Conservation (phyloP, 1,140 invertebrate species). For the Hyposmocoma kahamanoa region DNA sequence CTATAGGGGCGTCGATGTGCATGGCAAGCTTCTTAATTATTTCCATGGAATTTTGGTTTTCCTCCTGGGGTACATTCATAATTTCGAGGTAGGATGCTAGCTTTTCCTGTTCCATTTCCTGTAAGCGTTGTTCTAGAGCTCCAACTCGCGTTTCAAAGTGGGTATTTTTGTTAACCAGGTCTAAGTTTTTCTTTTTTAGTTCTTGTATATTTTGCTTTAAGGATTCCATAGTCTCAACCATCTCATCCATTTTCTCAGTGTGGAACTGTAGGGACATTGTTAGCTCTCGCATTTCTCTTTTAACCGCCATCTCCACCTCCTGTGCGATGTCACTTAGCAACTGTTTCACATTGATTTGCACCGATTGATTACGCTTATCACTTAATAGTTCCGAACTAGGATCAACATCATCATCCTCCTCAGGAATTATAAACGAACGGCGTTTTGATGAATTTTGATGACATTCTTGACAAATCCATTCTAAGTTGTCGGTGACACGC, state of each 20-base stretch:
- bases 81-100: constrained; percentile 13
- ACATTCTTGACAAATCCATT: neutral
- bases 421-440: neutral
- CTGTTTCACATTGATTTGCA: constrained; percentile 7
- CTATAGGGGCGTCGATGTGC: too few species aligned
- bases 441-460: neutral
- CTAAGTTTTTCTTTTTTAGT: constrained; percentile 12
- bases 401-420: neutral
- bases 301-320: constrained; percentile 13
- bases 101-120: constrained; percentile 10
- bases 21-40: constrained; percentile 5
- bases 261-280: constrained; percentile 6
- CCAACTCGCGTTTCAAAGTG: constrained; percentile 7
- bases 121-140: constrained; percentile 13
- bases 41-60: constrained; percentile 1
- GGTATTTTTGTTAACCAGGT: constrained; percentile 13
- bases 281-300: constrained; percentile 8
- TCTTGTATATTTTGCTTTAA: constrained; percentile 6
- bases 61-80: constrained; percentile 7
- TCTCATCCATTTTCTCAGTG: constrained; percentile 16
- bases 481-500: neutral
- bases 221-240: neutral
- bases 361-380: neutral
- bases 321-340: constrained; percentile 11
- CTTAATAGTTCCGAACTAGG: too few species aligned